Conservation (phyloP, 2,888 invertebrate species). For the Frankliniella fusca region DNA sequence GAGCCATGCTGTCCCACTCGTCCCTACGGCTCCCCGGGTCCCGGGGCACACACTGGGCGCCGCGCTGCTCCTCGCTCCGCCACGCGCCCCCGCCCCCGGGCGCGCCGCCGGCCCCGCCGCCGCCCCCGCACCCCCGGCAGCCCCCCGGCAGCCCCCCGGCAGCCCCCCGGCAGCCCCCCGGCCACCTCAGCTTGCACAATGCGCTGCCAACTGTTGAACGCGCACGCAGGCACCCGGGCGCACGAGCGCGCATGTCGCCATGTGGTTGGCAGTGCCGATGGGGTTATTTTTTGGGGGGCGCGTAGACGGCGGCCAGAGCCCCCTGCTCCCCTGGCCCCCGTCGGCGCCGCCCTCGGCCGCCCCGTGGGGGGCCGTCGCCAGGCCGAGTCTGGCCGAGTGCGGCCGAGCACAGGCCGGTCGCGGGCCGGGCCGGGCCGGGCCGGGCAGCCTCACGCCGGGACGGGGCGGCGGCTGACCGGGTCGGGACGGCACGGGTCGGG, state of each 20-base stretch:
- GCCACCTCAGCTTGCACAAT: slow-evolving; percentile 7
- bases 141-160: not conserved
- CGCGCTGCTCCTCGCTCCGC: slow-evolving; percentile 9
- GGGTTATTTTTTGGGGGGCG: slow-evolving; percentile 24
- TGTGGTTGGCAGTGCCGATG: not conserved
- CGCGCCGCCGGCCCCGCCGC: not conserved
- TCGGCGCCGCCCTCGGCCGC: not conserved
- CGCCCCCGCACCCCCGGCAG: not conserved
- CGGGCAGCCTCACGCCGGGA: not conserved
- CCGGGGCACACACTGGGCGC: slow-evolving; percentile 24
- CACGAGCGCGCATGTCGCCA: not conserved
- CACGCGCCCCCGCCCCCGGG: slow-evolving; percentile 12
- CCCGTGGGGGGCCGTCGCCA: not conserved
- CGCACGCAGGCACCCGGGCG: not conserved
- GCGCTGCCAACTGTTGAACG: slow-evolving; percentile 4
- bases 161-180: not conserved
- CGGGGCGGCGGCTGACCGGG: not conserved
- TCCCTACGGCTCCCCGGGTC: slow-evolving; percentile 24
- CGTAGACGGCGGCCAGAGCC: not conserved
- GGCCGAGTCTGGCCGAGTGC: not conserved
- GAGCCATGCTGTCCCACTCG: slow-evolving; percentile 21
- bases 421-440: not conserved
- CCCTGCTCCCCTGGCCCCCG: not conserved
- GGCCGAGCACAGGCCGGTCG: not conserved
- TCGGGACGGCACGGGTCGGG: no score